Conservation (phyloP, 2,113 vertebrate genomes). For the Sus scrofa region DNA sequence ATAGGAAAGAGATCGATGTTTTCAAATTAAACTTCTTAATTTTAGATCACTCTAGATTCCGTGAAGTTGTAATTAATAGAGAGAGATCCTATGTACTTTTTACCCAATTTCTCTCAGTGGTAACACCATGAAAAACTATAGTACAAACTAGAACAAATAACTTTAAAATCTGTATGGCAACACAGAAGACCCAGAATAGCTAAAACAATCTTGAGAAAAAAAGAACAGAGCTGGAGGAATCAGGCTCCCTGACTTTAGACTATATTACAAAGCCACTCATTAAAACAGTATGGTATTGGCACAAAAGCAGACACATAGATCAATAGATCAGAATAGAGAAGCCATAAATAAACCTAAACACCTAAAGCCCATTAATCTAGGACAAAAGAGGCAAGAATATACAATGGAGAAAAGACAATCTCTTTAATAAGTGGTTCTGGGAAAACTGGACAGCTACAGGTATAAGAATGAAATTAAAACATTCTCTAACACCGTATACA, state of each 20-base stretch:
- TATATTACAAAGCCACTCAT: not conserved
- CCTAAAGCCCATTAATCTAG: not conserved
- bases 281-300: not conserved
- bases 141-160: not conserved
- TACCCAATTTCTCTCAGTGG: not conserved
- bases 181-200: accelerated
- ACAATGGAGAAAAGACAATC: not conserved
- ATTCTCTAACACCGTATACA: not conserved
- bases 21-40: constrained; percentile 7
- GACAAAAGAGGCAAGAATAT: not conserved
- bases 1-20: not conserved
- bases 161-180: not conserved
- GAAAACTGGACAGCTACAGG: not conserved
- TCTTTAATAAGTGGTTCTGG: not conserved
- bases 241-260: not conserved
- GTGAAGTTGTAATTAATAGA: not conserved
- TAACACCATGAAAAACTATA: not conserved
- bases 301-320: not conserved
- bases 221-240: not conserved
- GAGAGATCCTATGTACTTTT: not conserved
- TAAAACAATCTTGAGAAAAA: not conserved
- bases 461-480: not conserved
- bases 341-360: not conserved
- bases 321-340: not conserved
- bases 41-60: not conserved